Conservation (phyloP, 2,113 vertebrate species). For the Saccopteryx bilineata region DNA sequence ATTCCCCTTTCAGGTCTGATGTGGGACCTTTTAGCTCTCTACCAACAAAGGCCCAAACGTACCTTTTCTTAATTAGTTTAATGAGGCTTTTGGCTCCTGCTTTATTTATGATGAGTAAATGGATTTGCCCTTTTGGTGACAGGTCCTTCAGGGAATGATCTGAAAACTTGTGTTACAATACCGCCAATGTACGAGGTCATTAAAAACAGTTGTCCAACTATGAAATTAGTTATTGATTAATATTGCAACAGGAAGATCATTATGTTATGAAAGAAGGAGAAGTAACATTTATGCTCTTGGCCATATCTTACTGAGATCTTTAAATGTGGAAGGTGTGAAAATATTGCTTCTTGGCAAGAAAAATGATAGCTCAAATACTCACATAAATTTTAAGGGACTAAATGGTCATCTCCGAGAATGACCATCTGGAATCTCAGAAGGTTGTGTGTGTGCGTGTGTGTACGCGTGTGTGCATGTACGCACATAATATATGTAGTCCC, state of each 20-base stretch:
- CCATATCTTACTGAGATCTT: background rate
- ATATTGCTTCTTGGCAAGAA: constrained; percentile 49
- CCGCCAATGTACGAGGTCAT: constrained; percentile 85
- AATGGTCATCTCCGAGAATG: background rate
- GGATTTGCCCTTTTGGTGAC: constrained; percentile 87
- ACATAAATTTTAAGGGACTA: background rate
- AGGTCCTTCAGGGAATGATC: constrained; percentile 85
- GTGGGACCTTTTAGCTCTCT: constrained; percentile 69
- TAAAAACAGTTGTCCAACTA: constrained; percentile 89
- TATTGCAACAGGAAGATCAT: constrained; percentile 86
- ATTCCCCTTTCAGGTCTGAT: constrained; percentile 33
- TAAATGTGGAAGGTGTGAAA: constrained; percentile 4
- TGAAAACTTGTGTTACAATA: constrained; percentile 81
- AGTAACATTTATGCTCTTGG: constrained; percentile 26
- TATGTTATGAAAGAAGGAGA: constrained; percentile 70
- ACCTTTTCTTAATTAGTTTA: constrained; percentile 85
- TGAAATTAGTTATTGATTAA: constrained; percentile 90
- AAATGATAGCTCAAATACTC: background rate
- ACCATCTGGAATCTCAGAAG: constrained; percentile 2
- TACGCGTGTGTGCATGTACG: background rate
- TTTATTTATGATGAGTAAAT: constrained; percentile 85
- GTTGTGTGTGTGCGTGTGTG: background rate
- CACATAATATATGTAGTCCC: background rate
- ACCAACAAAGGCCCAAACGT: constrained; percentile 73
- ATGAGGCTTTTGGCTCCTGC: constrained; percentile 86